Conservation (phyloP, 2,113 vertebrate genomes). For the Anarrhichthys ocellatus region DNA sequence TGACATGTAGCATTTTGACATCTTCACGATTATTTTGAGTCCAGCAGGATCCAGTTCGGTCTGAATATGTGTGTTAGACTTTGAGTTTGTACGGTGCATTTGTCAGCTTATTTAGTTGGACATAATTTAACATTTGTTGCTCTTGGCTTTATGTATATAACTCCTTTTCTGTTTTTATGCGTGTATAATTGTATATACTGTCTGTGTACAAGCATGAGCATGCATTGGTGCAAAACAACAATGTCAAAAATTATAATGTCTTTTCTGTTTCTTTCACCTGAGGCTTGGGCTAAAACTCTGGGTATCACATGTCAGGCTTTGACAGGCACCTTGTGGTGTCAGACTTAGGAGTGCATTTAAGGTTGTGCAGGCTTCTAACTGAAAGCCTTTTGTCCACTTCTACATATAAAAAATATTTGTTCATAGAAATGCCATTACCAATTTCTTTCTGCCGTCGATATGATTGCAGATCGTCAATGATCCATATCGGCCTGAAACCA, state of each 20-base stretch:
- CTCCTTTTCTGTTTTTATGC: constrained; percentile 17
- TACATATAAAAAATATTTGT: not conserved
- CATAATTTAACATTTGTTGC: constrained; percentile 32
- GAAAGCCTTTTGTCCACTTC: constrained; percentile 13
- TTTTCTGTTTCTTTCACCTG: not conserved
- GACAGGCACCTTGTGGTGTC: constrained; percentile 23
- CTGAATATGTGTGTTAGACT: not conserved
- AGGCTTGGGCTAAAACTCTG: not conserved
- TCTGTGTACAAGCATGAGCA: constrained; percentile 6
- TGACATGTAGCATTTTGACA: constrained; percentile 26
- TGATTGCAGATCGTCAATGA: not conserved
- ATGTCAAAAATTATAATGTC: not conserved
- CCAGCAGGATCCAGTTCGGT: not conserved
- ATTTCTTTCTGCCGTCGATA: not conserved
- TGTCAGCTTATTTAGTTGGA: constrained; percentile 21
- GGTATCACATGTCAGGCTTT: constrained; percentile 4
- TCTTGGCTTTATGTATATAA: not conserved
- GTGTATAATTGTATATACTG: constrained; percentile 19
- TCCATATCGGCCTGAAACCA: not conserved
- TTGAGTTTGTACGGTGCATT: not conserved
- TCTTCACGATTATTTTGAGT: not conserved
- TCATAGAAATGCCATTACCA: not conserved
- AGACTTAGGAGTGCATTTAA: constrained; percentile 12
- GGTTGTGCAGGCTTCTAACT: constrained; percentile 1
- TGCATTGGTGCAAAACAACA: constrained; percentile 24